Conservation (phyloP, 2,888 invertebrate genomes). For the Podotricha telesiphe region DNA sequence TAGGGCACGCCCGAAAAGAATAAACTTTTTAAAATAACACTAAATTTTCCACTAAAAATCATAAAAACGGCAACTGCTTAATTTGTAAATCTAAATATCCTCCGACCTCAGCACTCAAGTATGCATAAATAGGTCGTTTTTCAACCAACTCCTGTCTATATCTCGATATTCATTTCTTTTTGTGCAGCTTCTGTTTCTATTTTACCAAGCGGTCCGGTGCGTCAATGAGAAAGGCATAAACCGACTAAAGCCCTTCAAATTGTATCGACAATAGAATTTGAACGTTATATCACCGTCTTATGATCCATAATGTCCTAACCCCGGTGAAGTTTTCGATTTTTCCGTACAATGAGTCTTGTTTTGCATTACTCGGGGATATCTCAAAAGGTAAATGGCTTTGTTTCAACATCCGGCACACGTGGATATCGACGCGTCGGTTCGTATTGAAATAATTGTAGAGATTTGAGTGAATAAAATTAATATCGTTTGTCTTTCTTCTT, state of each 20-base stretch:
- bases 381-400: slow-evolving; percentile 69
- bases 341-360: slow-evolving; percentile 57
- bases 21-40: too few species aligned
- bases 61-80: not conserved
- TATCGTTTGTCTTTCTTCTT: slow-evolving; percentile 47
- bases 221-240: slow-evolving; percentile 66
- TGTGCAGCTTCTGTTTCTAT: slow-evolving; percentile 75
- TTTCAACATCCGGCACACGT: slow-evolving; percentile 77
- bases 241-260: slow-evolving; percentile 54
- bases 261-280: slow-evolving; percentile 49
- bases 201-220: slow-evolving; percentile 71
- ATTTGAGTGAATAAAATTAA: slow-evolving; percentile 45
- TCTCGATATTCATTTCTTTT: slow-evolving; percentile 78
- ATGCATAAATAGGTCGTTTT: slow-evolving; percentile 34
- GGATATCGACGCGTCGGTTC: slow-evolving; percentile 56
- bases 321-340: slow-evolving; percentile 41
- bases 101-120: slow-evolving; percentile 24
- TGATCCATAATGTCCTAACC: slow-evolving; percentile 35
- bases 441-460: slow-evolving; percentile 57
- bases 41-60: not conserved
- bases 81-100: not conserved
- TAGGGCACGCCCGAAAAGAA: too few species aligned
- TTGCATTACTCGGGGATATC: slow-evolving; percentile 71
- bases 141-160: slow-evolving; percentile 56
- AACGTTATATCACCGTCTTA: slow-evolving; percentile 50